A percentile compares a stretch with the other conserved stretches of the same genome.
These are phyloP conservation scores for Sylvietta virens DNA, from an alignment of 2,113 vertebrate species.

Conservation along the genomic window DNA sequence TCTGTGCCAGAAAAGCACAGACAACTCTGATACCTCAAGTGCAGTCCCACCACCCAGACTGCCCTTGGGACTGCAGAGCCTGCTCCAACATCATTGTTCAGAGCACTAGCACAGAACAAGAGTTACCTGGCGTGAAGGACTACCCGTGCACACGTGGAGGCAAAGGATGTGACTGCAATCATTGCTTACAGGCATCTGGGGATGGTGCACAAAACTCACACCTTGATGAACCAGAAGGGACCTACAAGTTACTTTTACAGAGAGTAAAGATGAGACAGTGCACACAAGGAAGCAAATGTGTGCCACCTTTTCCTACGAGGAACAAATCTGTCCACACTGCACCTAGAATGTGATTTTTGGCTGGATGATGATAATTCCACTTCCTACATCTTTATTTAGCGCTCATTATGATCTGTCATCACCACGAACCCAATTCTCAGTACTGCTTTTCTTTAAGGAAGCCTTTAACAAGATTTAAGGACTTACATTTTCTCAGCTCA, in stretches of 20 bases:
- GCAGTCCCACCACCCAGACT: background rate
- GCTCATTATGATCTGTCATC: background rate
- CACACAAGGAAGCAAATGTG: background rate
- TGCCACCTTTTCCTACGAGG: background rate
- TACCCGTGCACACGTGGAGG: accelerated
- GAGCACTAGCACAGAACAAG: background rate
- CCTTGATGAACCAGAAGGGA: background rate
- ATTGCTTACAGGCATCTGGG: background rate
- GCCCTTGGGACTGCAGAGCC: background rate
- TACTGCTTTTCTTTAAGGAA: background rate
- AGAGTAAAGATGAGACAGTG: background rate
- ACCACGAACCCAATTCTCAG: background rate
- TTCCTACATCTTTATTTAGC: background rate
- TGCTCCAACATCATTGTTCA: background rate
- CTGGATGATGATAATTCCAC: background rate
- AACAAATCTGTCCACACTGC: background rate
- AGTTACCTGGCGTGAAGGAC: background rate
- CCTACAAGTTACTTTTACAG: background rate
- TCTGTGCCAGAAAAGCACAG: accelerated
- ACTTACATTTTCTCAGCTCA: background rate
- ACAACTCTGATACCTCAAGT: background rate
- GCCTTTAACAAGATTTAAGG: background rate
- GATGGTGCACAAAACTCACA: background rate
- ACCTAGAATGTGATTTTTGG: background rate
- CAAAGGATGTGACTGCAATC: background rate